Evolutionary conservation across 2,113 vertebrate species (phyloP).

Genomic region (Hoplias malabaricus): DNA sequence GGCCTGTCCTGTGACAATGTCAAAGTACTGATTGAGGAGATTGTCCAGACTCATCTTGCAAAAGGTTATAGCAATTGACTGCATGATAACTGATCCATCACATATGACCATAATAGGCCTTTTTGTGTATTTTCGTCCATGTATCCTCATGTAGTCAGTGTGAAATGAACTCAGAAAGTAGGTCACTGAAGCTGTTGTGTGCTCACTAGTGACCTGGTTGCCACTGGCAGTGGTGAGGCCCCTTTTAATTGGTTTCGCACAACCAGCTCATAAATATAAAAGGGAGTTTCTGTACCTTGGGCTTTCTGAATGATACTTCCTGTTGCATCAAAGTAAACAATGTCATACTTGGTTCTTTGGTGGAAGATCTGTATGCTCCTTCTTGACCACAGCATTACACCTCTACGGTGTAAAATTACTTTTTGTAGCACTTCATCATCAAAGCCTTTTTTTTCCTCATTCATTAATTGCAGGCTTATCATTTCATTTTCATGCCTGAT

Average conservation of each 20-base stretch:
- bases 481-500: neutral
- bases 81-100: conserved; percentile 31
- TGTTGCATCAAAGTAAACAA: too few species aligned
- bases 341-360: too few species aligned
- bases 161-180: neutral
- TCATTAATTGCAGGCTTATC: neutral
- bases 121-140: neutral
- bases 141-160: too few species aligned
- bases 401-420: too few species aligned
- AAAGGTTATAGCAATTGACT: conserved; percentile 15
- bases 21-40: conserved; percentile 1
- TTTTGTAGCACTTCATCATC: too few species aligned
- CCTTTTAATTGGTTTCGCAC: too few species aligned
- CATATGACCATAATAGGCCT: neutral
- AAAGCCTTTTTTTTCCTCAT: conserved; percentile 1
- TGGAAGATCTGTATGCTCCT: too few species aligned
- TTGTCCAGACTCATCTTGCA: neutral
- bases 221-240: neutral
- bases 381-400: conserved; percentile 10
- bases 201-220: neutral
- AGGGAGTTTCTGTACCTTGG: too few species aligned
- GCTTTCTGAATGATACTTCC: too few species aligned
- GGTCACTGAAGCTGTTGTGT: neutral
- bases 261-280: too few species aligned
- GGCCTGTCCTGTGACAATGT: neutral